phyloP scores from a whole-genome alignment of 1,140 invertebrate genomes.

The Ceratoteleas bidentatus region DNA sequence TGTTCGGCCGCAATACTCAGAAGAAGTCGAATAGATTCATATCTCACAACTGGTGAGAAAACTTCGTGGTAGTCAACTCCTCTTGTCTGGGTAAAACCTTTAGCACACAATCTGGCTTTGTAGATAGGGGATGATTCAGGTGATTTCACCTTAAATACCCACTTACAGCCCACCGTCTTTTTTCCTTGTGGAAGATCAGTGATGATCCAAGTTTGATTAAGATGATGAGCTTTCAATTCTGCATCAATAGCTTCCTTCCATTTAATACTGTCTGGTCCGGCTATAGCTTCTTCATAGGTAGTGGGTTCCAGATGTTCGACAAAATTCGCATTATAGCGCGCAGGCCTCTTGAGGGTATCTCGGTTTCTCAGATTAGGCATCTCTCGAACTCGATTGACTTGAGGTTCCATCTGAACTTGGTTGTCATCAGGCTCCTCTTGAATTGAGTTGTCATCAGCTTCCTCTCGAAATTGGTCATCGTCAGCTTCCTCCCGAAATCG shows the following conservation, averaged over 20 bases:
- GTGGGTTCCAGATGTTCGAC: not conserved
- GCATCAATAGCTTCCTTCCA: conserved; percentile 1
- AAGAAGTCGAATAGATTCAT: conserved; percentile 23
- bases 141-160: conserved; percentile 15
- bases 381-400: too few species aligned
- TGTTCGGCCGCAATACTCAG: conserved; percentile 12
- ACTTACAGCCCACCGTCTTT: conserved; percentile 3
- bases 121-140: not conserved
- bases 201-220: conserved; percentile 8
- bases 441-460: too few species aligned
- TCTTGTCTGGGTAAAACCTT: conserved; percentile 14
- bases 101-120: conserved; percentile 32
- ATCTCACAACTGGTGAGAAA: conserved; percentile 64
- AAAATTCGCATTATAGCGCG: not conserved
- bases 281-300: not conserved
- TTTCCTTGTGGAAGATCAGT: not conserved
- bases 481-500: too few species aligned
- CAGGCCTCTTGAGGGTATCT: not conserved
- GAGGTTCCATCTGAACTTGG: too few species aligned
- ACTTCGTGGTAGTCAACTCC: conserved; percentile 65
- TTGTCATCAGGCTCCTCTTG: too few species aligned
- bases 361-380: too few species aligned
- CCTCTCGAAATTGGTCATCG: too few species aligned
- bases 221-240: not conserved
- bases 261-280: not conserved